phyloP scores from a whole-genome alignment of 2,113 vertebrate species.

The Collichthys lucidus region DNA sequence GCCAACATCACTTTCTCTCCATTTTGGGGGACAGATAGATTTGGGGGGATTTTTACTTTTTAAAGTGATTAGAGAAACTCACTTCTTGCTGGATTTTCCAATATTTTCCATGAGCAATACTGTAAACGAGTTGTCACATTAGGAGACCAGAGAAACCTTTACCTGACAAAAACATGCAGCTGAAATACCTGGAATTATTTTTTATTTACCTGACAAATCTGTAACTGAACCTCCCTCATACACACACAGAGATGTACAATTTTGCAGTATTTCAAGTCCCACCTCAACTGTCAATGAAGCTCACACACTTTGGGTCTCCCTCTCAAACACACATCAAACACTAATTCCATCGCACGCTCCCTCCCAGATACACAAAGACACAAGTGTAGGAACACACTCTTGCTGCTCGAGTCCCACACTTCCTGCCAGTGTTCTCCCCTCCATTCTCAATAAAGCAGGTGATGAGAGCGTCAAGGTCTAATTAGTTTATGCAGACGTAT shows the following conservation, averaged over 20 bases:
- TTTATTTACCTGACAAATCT: constrained; percentile 41
- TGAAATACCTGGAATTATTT: constrained; percentile 49
- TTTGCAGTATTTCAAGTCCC: constrained; percentile 35
- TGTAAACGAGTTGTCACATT: constrained; percentile 38
- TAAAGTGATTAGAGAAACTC: constrained; percentile 79
- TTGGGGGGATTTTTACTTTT: constrained; percentile 74
- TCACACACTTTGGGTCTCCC: constrained; percentile 36
- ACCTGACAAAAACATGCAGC: constrained; percentile 30
- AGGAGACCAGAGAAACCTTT: constrained; percentile 29
- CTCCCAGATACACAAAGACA: constrained; percentile 65
- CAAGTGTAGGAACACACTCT: constrained; percentile 57
- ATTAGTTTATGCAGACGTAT: constrained; percentile 92
- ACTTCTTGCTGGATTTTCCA: constrained; percentile 63
- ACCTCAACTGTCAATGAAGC: constrained; percentile 35
- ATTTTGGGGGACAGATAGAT: constrained; percentile 74
- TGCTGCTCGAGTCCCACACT: constrained; percentile 61
- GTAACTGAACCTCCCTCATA: neutral
- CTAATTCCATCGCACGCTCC: constrained; percentile 56
- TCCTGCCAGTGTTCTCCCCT: constrained; percentile 72
- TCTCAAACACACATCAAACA: constrained; percentile 56
- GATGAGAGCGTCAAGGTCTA: constrained; percentile 86
- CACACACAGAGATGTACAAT: constrained; percentile 6
- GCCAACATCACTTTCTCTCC: constrained; percentile 76
- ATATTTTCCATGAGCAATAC: constrained; percentile 58
- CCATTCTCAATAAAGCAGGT: constrained; percentile 85